Evolutionary conservation across 1,140 invertebrate genomes (phyloP).

Genomic region (Dendrolimus punctatus): DNA sequence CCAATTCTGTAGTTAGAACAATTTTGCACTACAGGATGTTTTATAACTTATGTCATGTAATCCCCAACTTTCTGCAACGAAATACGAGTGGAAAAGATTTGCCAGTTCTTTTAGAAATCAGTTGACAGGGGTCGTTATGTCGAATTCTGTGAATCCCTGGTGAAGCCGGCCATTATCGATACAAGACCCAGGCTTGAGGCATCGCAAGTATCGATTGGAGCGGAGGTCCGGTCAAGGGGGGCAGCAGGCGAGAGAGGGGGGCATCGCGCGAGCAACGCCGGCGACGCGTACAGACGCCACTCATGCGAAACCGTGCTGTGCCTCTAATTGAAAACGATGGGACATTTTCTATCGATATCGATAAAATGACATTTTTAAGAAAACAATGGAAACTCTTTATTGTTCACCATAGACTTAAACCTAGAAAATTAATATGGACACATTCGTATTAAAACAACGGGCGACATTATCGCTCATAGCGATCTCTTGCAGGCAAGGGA

Average conservation of each 20-base stretch:
- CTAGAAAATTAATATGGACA: too few species aligned
- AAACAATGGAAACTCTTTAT: too few species aligned
- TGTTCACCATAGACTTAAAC: too few species aligned
- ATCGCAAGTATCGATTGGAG: slow-evolving; percentile 41
- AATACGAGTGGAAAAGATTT: background rate
- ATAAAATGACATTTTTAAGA: slow-evolving; percentile 1
- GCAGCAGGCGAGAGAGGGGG: slow-evolving; percentile 11
- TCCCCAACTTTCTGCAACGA: too few species aligned
- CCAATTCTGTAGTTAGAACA: background rate
- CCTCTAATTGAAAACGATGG: slow-evolving; percentile 51
- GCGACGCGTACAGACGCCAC: slow-evolving; percentile 47
- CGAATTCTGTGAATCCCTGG: too few species aligned
- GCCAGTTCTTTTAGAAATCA: too few species aligned
- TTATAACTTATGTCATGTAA: too few species aligned
- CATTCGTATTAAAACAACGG: too few species aligned
- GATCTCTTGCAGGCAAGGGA: too few species aligned
- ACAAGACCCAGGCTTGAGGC: slow-evolving; percentile 8
- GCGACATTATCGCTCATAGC: too few species aligned
- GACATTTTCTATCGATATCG: slow-evolving; percentile 23
- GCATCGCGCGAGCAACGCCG: slow-evolving; percentile 18
- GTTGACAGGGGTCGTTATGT: too few species aligned
- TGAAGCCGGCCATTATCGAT: slow-evolving; percentile 20
- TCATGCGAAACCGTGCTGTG: slow-evolving; percentile 50
- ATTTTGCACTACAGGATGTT: too few species aligned
- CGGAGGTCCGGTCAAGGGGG: slow-evolving; percentile 21